Conservation (phyloP, 2,113 vertebrate species). For the Ahaetulla prasina region DNA sequence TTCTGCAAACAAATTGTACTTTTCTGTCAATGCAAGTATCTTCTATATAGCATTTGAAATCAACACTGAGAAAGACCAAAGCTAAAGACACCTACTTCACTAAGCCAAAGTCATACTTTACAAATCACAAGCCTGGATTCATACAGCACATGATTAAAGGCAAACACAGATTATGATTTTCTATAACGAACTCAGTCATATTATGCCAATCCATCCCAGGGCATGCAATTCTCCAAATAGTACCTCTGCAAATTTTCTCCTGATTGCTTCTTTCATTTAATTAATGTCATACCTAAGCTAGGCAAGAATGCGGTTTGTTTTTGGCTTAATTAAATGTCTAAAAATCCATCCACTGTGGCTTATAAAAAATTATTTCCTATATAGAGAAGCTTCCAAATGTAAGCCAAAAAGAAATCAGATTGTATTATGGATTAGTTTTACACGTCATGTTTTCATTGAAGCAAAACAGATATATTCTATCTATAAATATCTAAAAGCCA, state of each 20-base stretch:
- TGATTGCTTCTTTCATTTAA: background rate
- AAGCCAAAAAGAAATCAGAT: background rate
- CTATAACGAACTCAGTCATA: background rate
- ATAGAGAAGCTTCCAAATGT: too few species aligned
- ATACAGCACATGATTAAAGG: background rate
- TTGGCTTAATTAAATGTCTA: background rate
- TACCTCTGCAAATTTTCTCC: background rate
- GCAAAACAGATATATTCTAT: background rate
- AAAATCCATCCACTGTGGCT: background rate
- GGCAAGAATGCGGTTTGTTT: background rate
- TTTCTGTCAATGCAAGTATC: background rate
- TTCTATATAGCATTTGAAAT: background rate
- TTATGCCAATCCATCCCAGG: background rate
- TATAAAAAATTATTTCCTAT: too few species aligned
- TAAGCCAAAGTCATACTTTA: background rate
- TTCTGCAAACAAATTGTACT: background rate
- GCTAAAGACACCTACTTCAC: background rate
- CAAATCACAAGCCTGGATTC: background rate
- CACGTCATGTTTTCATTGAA: background rate
- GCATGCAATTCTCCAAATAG: background rate
- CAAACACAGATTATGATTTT: background rate
- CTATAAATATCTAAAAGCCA: background rate
- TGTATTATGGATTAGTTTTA: background rate
- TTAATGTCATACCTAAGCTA: background rate
- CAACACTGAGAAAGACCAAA: background rate